These are phyloP conservation scores for Tetheella fluctuosa DNA, from an alignment of 2,888 invertebrate genomes.

Conservation along the genomic window DNA sequence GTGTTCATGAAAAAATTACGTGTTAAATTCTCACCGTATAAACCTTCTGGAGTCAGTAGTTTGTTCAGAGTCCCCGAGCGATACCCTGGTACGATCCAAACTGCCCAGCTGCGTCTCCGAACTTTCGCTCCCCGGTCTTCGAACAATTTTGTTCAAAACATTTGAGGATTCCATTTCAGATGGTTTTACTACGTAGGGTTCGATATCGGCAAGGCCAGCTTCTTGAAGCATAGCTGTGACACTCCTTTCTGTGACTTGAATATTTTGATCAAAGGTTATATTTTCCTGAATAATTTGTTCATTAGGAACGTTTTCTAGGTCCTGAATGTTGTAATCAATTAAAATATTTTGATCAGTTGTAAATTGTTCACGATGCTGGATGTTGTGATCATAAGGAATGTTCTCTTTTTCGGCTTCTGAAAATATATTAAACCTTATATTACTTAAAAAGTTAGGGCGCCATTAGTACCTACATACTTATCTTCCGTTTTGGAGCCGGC, in stretches of 20 bases:
- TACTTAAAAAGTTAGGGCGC: slow-evolving; percentile 30
- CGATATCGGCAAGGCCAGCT: slow-evolving; percentile 58
- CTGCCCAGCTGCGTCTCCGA: slow-evolving; percentile 71
- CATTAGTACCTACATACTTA: too few relatives aligned
- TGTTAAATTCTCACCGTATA: slow-evolving; percentile 52
- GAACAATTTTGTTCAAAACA: slow-evolving; percentile 1
- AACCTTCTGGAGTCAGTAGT: slow-evolving; percentile 66
- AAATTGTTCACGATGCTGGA: slow-evolving; percentile 26
- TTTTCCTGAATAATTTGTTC: background rate
- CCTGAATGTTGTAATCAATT: slow-evolving; percentile 30
- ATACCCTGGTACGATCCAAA: slow-evolving; percentile 72
- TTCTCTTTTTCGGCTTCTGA: slow-evolving; percentile 51
- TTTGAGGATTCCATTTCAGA: slow-evolving; percentile 2
- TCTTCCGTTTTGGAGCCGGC: too few relatives aligned
- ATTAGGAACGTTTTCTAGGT: slow-evolving; percentile 2
- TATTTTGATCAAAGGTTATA: slow-evolving; percentile 11
- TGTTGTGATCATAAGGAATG: slow-evolving; percentile 25
- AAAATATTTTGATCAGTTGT: too few relatives aligned
- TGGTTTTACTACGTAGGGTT: slow-evolving; percentile 11
- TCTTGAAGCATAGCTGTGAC: slow-evolving; percentile 55
- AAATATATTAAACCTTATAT: slow-evolving; percentile 22
- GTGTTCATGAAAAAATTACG: too few relatives aligned
- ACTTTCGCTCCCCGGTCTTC: slow-evolving; percentile 40
- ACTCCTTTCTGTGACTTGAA: slow-evolving; percentile 36
- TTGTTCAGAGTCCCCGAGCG: slow-evolving; percentile 67